These are phyloP conservation scores for Battus philenor DNA, from an alignment of 1,140 invertebrate species.

Conservation along the genomic window DNA sequence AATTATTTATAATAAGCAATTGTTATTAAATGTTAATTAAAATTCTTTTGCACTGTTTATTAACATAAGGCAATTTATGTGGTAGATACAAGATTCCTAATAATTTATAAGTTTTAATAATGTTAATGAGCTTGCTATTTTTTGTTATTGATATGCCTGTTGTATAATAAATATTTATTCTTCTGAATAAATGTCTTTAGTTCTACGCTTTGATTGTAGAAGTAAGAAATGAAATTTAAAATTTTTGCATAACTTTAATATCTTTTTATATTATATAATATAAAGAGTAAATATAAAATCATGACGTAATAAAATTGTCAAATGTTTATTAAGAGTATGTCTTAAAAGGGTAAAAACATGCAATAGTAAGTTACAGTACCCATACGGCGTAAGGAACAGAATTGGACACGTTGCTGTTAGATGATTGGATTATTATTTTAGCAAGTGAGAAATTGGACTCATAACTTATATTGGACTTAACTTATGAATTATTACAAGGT, in stretches of 20 bases:
- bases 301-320: slow-evolving; percentile 1
- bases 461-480: no score
- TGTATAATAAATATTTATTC: slow-evolving; percentile 44
- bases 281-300: slow-evolving; percentile 20
- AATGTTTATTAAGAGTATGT: background rate
- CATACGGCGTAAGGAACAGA: no score
- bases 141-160: slow-evolving; percentile 28
- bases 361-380: no score
- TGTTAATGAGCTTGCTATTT: slow-evolving; percentile 30
- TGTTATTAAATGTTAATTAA: no score
- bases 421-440: no score
- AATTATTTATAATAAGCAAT: slow-evolving; percentile 13
- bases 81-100: slow-evolving; percentile 38
- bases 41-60: no score
- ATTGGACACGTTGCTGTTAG: no score
- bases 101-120: slow-evolving; percentile 30
- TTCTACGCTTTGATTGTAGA: background rate
- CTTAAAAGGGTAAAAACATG: background rate
- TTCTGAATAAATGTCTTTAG: background rate
- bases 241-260: background rate
- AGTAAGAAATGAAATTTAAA: slow-evolving; percentile 8
- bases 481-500: no score
- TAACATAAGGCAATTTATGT: no score
- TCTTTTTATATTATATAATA: slow-evolving; percentile 7
- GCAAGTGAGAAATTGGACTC: no score